Evolutionary conservation across 1,140 invertebrate genomes (phyloP), one percentile per base, ranked within the genome.

Genomic region (Zaprionus davidi): DNA sequence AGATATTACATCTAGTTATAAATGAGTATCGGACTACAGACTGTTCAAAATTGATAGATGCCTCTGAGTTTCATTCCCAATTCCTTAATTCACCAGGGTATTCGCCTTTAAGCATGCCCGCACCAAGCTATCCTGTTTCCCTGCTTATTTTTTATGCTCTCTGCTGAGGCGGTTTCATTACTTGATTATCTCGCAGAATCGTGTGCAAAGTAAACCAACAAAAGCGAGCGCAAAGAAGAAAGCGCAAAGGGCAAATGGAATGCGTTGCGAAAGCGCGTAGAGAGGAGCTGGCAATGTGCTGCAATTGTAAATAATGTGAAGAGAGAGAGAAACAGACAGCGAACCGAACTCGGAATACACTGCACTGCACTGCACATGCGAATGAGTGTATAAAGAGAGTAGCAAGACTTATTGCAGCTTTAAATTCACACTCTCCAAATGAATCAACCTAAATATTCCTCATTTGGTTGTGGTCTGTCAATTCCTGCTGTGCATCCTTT

Each of bases 111-210:
- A 31, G 53, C 26, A 31, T 9, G 26, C 26, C 15, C 24, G 12
- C 20, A 49, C 51, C 24, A 22, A 26, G 51, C 2, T 55, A 28
- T 55, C 1, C 49, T 0, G 49, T 22, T 53, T 26, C 4, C 5
- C 13, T 28, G 22, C 12, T 62, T 49, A 57, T 72, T 58, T 60
- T 22, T 59, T 59, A 55, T 62, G 75, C 63, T 76, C 51, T 28
- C 20, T 51, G 17, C 46, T 24, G 20, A 22, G 53, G 26, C 51
- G 74, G 64, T 86, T 85, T 85, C 79, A 82, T 86, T 85, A 81
- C 82, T 76, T 86, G 79, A 85, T 85, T 86, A 85, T 74, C 56
- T 70, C 62, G 36, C 9, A 69, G 51, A 67, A 59, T 73, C 26
- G 22, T n/a, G 28, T n/a, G 41, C 20, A 17, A 71, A 58, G 22